Conservation (phyloP, 2,113 vertebrate species). For the Craseonycteris thonglongyai region DNA sequence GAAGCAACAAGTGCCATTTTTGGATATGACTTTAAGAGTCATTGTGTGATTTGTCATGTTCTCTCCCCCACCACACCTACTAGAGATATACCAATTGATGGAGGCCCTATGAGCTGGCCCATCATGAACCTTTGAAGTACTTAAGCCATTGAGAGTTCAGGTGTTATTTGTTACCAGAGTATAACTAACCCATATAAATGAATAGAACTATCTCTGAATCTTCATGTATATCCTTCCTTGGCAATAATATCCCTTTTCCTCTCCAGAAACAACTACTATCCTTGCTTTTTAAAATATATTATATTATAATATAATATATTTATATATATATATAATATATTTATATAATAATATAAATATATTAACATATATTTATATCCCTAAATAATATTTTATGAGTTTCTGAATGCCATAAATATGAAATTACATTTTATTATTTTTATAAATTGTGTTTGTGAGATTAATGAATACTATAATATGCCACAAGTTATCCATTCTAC, state of each 20-base stretch:
- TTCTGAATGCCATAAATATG: background rate
- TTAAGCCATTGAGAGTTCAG: background rate
- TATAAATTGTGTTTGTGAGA: background rate
- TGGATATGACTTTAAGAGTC: background rate
- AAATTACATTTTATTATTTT: constrained; percentile 12
- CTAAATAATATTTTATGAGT: background rate
- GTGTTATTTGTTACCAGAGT: background rate
- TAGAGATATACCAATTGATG: background rate
- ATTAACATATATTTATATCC: background rate
- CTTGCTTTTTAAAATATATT: no score
- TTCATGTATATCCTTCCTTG: background rate
- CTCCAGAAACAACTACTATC: background rate
- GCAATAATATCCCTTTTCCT: background rate
- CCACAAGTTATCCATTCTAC: background rate
- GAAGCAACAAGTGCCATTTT: background rate
- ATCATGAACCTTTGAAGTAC: background rate
- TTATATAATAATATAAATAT: no score
- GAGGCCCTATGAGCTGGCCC: background rate
- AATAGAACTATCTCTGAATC: background rate
- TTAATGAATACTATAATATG: background rate
- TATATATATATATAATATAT: background rate
- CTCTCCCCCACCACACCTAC: background rate
- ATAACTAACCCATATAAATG: background rate
- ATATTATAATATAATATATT: background rate
- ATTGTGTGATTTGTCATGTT: background rate